Percentiles rank a stretch among this genome's conserved stretches.
Conservation (phyloP, 2,888 invertebrate genomes). For the Monopis laevigella region DNA sequence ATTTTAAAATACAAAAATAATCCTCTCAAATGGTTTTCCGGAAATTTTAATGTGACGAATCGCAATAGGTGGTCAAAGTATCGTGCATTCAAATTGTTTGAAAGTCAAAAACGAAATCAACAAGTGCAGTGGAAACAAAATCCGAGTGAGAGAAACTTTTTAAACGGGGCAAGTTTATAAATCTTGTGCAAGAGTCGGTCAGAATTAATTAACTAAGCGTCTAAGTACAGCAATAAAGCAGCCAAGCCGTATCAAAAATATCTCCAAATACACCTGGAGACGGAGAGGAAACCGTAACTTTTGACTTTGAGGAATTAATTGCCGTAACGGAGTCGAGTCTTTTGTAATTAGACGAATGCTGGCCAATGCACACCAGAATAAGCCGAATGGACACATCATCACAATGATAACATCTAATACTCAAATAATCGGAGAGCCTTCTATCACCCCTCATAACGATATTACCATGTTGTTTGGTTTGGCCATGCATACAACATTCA, state of each 20-base stretch:
- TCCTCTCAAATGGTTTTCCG: too few relatives aligned
- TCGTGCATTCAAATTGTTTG: too few relatives aligned
- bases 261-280: conserved; percentile 28
- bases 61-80: too few relatives aligned
- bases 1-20: too few relatives aligned
- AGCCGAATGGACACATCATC: conserved; percentile 2
- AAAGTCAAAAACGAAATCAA: conserved; percentile 5
- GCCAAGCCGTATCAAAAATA: conserved; percentile 36
- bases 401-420: conserved; percentile 2
- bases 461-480: too few relatives aligned
- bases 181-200: conserved; percentile 33
- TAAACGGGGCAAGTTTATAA: conserved; percentile 23
- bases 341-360: conserved; percentile 11
- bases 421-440: conserved; percentile 4
- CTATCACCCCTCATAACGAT: not conserved
- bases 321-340: conserved; percentile 40
- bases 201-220: conserved; percentile 39
- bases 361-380: conserved; percentile 3
- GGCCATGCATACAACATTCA: too few relatives aligned
- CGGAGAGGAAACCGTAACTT: conserved; percentile 24
- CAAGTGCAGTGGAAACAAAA: not conserved
- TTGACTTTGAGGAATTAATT: conserved; percentile 63
- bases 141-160: conserved; percentile 10
- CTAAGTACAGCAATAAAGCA: conserved; percentile 37
- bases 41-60: too few relatives aligned